Conservation (phyloP, 2,797 vertebrate species). For the Diceros bicornis region DNA sequence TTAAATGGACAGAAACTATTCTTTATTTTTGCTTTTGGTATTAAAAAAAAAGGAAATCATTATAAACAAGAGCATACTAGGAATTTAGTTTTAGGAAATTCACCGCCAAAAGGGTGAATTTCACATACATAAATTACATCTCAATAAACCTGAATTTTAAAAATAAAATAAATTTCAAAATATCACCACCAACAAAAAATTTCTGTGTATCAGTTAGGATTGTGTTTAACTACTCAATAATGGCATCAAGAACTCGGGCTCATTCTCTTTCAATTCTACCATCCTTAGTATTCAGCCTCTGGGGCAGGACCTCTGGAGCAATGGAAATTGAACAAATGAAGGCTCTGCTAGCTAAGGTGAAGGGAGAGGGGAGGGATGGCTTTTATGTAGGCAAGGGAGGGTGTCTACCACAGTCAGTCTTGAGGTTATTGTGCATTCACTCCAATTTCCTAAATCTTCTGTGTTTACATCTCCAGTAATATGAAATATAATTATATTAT, state of each 20-base stretch:
- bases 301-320: neutral
- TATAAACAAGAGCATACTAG: neutral
- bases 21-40: neutral
- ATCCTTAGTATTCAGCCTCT: neutral
- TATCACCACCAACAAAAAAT: neutral
- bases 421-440: neutral
- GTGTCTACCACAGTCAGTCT: neutral
- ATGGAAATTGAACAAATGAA: neutral
- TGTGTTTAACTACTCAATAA: neutral
- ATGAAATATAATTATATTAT: neutral
- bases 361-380: too few relatives aligned
- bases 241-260: too few relatives aligned
- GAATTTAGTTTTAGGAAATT: slow-evolving; percentile 34
- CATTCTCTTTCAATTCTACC: neutral
- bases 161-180: neutral
- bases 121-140: neutral
- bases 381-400: neutral
- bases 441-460: neutral
- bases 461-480: neutral
- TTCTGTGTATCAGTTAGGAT: neutral
- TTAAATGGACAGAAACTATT: neutral
- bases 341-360: neutral
- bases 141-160: slow-evolving; percentile 18
- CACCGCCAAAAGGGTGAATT: neutral
- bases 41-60: neutral